phyloP scores from a whole-genome alignment of 2,797 vertebrate genomes.

The Etheostoma perlongum region DNA sequence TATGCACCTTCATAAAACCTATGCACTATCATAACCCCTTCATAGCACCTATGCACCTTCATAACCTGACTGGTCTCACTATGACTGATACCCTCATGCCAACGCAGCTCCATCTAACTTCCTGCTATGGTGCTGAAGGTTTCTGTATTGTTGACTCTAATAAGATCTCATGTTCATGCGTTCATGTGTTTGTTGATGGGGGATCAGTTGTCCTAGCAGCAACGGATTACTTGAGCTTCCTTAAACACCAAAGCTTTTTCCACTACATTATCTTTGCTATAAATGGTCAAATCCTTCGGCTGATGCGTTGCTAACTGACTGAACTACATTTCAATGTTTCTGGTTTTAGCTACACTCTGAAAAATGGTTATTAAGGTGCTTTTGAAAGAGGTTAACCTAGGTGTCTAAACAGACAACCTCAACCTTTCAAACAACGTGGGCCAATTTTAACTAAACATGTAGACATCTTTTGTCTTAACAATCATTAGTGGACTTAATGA shows the following conservation, averaged over 20 bases:
- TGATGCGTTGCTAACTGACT: conserved; percentile 10
- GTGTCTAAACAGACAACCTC: not conserved
- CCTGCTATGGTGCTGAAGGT: conserved; percentile 1
- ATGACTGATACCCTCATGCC: not conserved
- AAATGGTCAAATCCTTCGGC: conserved; percentile 38
- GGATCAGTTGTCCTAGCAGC: conserved; percentile 53
- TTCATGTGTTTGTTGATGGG: conserved; percentile 49
- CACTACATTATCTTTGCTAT: conserved; percentile 40
- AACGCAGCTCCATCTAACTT: conserved; percentile 6
- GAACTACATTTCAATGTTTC: not conserved
- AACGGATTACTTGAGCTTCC: conserved; percentile 29
- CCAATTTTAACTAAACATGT: not conserved
- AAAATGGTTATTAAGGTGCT: not conserved
- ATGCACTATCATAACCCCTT: no score
- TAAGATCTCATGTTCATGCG: conserved; percentile 20
- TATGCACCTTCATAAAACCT: not conserved
- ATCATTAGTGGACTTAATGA: not conserved
- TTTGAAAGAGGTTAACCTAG: no score
- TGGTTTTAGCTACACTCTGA: not conserved
- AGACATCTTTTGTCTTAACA: not conserved
- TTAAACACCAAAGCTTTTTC: conserved; percentile 26
- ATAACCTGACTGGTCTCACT: not conserved
- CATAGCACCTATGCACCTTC: not conserved
- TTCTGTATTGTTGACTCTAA: conserved; percentile 34
- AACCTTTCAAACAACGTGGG: not conserved